These are phyloP conservation scores for Lumbricus terrestris DNA, from an alignment of 2,888 invertebrate genomes.

Conservation along the genomic window DNA sequence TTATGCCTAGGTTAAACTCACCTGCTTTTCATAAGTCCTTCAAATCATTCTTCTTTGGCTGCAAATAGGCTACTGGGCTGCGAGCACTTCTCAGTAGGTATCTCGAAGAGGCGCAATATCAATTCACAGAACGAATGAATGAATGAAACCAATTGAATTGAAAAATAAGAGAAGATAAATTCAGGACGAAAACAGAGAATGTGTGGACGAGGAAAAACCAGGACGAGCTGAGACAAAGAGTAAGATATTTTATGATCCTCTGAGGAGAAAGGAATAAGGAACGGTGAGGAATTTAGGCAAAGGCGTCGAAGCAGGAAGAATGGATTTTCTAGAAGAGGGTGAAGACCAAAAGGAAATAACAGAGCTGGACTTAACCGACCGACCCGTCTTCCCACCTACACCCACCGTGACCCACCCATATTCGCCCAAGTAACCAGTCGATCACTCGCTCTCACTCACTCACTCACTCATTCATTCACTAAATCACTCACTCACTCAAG, in stretches of 20 bases:
- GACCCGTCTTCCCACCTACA: neutral
- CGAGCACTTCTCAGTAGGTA: too few species aligned
- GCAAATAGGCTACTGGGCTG: too few species aligned
- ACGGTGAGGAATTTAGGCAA: neutral
- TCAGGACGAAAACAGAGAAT: neutral
- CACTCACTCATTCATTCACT: neutral
- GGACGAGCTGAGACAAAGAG: too few species aligned
- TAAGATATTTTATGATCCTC: too few species aligned
- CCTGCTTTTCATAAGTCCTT: too few species aligned
- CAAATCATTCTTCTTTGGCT: too few species aligned
- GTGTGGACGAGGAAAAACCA: neutral
- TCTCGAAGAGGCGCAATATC: too few species aligned
- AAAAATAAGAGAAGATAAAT: too few species aligned
- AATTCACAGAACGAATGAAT: too few species aligned
- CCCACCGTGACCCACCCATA: neutral
- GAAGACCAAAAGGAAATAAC: neutral
- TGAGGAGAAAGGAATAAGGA: neutral
- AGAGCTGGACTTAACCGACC: neutral
- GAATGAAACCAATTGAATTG: too few species aligned
- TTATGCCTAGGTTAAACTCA: too few species aligned
- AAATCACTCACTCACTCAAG: neutral
- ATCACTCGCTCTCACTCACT: neutral
- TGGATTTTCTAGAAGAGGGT: neutral
- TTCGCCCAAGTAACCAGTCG: neutral
- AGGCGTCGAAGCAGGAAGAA: neutral